These are phyloP conservation scores for Drosophila ohnishii DNA, from an alignment of 1,140 invertebrate genomes.

Conservation along the genomic window DNA sequence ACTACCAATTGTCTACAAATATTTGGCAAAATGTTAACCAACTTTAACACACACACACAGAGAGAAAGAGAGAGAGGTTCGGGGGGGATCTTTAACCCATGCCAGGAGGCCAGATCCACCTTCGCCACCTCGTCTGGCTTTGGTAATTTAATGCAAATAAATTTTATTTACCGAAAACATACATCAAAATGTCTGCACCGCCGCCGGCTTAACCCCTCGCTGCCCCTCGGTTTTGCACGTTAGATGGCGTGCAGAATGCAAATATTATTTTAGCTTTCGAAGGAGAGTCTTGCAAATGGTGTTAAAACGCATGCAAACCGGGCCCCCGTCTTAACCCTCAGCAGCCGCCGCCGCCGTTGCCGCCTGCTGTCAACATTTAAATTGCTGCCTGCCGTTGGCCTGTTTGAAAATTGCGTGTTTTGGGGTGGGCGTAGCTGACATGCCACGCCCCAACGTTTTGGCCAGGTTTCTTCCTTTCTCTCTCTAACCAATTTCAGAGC, in stretches of 20 bases:
- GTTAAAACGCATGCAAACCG: slow-evolving; percentile 77
- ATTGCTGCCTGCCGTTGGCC: slow-evolving; percentile 59
- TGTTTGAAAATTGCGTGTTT: slow-evolving; percentile 75
- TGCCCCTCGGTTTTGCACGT: slow-evolving; percentile 52
- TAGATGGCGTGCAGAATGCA: slow-evolving; percentile 80
- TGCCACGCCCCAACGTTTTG: slow-evolving; percentile 73
- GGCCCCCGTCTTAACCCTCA: background rate
- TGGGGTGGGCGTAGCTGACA: slow-evolving; percentile 79
- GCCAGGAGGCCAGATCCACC: slow-evolving; percentile 16
- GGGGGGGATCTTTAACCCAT: slow-evolving; percentile 11
- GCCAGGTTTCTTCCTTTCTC: slow-evolving; percentile 32
- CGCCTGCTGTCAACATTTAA: slow-evolving; percentile 79
- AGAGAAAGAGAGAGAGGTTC: background rate
- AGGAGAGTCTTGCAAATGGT: slow-evolving; percentile 69
- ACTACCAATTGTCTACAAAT: slow-evolving; percentile 81
- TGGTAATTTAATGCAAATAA: slow-evolving; percentile 81
- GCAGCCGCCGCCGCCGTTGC: slow-evolving; percentile 21
- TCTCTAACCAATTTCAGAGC: slow-evolving; percentile 2
- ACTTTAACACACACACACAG: slow-evolving; percentile 13
- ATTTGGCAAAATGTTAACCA: slow-evolving; percentile 74
- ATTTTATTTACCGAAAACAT: slow-evolving; percentile 80
- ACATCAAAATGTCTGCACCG: slow-evolving; percentile 80
- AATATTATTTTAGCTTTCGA: slow-evolving; percentile 80
- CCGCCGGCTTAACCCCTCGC: slow-evolving; percentile 12
- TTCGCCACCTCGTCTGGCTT: slow-evolving; percentile 56